phyloP scores from a whole-genome alignment of 2,797 vertebrate species.

The Siniperca obscura region DNA sequence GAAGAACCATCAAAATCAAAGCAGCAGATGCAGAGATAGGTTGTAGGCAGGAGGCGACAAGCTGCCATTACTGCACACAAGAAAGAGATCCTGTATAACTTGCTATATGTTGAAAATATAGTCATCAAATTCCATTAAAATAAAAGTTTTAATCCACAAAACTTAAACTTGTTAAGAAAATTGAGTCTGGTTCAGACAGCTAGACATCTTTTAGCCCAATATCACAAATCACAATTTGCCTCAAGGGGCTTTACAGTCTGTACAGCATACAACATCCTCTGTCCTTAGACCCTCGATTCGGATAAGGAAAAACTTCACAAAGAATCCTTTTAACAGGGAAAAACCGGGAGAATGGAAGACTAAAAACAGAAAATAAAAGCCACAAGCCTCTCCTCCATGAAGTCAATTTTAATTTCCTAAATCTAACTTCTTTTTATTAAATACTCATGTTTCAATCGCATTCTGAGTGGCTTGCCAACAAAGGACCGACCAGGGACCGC shows the following conservation, averaged over 20 bases:
- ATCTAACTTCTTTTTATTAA: neutral
- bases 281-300: too few species aligned
- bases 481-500: neutral
- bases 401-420: neutral
- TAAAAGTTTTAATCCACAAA: neutral
- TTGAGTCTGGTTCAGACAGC: too few species aligned
- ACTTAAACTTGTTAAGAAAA: neutral
- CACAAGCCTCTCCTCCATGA: neutral
- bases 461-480: neutral
- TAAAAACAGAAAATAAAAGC: neutral
- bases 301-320: too few species aligned
- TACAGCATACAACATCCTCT: too few species aligned
- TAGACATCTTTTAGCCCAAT: too few species aligned
- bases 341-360: too few species aligned
- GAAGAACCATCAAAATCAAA: neutral
- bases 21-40: neutral
- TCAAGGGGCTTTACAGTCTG: too few species aligned
- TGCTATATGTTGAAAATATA: neutral
- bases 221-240: too few species aligned
- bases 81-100: neutral
- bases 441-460: neutral
- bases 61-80: neutral
- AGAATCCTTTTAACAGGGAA: too few species aligned
- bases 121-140: neutral
- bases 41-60: neutral